Base-by-base conservation (phyloP, 1,140 invertebrate genomes). In the Pissodes strobi region DNA sequence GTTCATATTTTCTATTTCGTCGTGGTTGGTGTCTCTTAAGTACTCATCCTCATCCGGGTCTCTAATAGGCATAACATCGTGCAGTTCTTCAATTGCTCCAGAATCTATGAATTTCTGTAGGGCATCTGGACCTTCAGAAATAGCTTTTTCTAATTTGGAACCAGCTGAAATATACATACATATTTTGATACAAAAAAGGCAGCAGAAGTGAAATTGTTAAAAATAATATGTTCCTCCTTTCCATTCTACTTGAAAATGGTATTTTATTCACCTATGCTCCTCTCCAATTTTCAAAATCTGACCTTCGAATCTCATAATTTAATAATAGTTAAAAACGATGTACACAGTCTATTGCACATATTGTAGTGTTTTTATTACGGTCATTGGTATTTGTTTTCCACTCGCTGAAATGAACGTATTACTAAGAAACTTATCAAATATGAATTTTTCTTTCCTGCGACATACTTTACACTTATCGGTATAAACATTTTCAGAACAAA, bases 1-100 rank as follows among this genome's bases (percentile, higher is more conserved):
- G 30, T 64, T 51, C 61, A 64, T 56, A 8, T 49, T 45, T 38
- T 64, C 51, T n/a, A 64, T 64, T 48, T 64, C 61, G 17, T 64
- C 61, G 43, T 64, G 61, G 18, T 64, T 69, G 6, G 72, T 68
- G 30, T 75, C 71, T 45, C 81, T 80, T 3, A 84, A 64, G 64
- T 79, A 84, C 6, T 89, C 85, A 58, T 85, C 85, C 56, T 83
- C 82, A 6, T 81, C 78, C 3, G 80, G 80, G 3, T 87, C 86
- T 49, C 85, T 81, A 57, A 81, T 82, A 45, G 81, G 87, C 69
- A 90, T 86, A 1, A 91, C 85, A 72, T 92, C 90, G 39, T 86
- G 82, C 22, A 92, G 69, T 73, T 92, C 89, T 75, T 90, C 88
- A 56, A 92, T 84, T 76, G 89, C 88, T 39, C 90, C 90, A 4